Conservation (phyloP, 1,140 invertebrate species). For the Bombus impatiens region DNA sequence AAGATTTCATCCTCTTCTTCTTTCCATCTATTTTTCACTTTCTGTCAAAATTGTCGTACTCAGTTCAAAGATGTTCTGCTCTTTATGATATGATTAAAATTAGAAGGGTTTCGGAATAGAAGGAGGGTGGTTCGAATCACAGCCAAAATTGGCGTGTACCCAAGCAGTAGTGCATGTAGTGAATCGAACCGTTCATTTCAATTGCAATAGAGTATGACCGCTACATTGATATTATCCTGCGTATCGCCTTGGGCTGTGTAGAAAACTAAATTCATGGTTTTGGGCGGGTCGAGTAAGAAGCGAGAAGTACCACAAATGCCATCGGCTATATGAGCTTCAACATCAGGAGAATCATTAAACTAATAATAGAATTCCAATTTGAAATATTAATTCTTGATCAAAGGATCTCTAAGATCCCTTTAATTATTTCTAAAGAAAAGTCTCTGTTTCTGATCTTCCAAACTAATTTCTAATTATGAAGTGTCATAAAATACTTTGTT, state of each 20-base stretch:
- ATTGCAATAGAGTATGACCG: slow-evolving; percentile 47
- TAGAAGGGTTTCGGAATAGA: slow-evolving; percentile 1
- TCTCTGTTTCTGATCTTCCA: background rate
- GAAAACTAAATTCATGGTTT: slow-evolving; percentile 56
- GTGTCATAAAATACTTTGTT: background rate
- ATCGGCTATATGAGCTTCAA: background rate
- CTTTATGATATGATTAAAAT: background rate
- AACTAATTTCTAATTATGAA: background rate
- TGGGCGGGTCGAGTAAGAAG: slow-evolving; percentile 35
- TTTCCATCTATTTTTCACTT: too few relatives aligned
- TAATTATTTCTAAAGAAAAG: background rate
- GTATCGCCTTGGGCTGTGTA: slow-evolving; percentile 41
- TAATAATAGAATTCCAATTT: background rate
- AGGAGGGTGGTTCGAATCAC: slow-evolving; percentile 22
- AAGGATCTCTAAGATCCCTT: background rate
- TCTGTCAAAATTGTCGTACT: too few relatives aligned
- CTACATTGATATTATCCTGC: slow-evolving; percentile 33
- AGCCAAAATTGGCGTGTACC: slow-evolving; percentile 52
- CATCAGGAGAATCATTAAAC: background rate
- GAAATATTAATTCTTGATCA: background rate
- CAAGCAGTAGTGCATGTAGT: slow-evolving; percentile 34
- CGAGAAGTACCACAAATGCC: slow-evolving; percentile 18
- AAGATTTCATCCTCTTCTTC: background rate
- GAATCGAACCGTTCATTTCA: slow-evolving; percentile 61
- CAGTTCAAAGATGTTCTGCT: background rate